These are phyloP conservation scores for Conus canariensis DNA, from an alignment of 2,888 invertebrate genomes.

Conservation along the genomic window DNA sequence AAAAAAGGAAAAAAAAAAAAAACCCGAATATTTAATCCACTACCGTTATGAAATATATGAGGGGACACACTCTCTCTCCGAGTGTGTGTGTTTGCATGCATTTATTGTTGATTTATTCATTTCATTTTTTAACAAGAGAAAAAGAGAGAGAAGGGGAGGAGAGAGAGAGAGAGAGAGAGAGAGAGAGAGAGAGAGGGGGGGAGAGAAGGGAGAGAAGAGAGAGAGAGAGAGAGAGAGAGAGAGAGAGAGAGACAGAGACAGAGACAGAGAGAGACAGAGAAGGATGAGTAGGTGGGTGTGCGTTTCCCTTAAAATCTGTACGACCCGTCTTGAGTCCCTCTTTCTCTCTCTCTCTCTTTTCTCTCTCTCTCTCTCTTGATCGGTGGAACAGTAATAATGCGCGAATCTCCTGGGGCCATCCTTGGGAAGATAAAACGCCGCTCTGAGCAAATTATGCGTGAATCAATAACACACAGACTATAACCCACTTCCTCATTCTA, in stretches of 20 bases:
- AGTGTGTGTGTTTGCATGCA: no score
- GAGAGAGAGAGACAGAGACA: conserved; percentile 1
- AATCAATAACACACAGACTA: background rate
- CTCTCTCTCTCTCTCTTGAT: background rate
- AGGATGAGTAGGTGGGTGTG: background rate
- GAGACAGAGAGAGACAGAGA: background rate
- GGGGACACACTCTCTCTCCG: no score
- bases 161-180: conserved; percentile 15
- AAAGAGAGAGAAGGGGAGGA: background rate
- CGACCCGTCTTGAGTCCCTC: background rate
- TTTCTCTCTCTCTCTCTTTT: background rate
- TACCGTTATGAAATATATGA: no score
- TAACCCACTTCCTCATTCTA: background rate
- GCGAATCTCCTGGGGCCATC: no score
- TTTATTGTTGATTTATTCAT: no score
- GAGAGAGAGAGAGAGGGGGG: background rate
- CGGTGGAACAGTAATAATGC: background rate
- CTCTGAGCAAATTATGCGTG: no score
- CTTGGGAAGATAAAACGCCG: no score
- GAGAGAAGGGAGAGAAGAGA: conserved; percentile 7
- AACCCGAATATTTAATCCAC: no score
- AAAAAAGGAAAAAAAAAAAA: background rate
- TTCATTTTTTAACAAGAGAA: background rate
- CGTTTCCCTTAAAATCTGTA: no score
- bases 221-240: background rate